Percentiles rank a stretch among this genome's conserved stretches.
phyloP scores from a whole-genome alignment of 2,797 vertebrate species.

The Parotocinclus haroldoi region DNA sequence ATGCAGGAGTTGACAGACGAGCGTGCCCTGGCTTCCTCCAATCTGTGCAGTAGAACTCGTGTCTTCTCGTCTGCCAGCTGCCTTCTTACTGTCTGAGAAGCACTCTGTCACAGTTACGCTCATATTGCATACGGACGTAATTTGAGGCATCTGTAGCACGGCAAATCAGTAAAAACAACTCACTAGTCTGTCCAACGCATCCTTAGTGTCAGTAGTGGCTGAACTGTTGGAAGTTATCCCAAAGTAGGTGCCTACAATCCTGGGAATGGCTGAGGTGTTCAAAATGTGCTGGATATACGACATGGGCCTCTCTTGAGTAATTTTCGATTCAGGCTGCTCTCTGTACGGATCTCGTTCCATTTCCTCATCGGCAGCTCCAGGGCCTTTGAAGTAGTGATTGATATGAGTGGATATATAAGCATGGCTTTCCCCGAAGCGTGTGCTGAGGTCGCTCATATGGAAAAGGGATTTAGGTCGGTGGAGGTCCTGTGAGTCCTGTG shows the following conservation, averaged over 20 bases:
- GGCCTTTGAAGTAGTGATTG: conserved; percentile 64
- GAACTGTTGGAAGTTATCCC: conserved; percentile 33
- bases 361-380: conserved; percentile 41
- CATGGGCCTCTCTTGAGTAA: conserved; percentile 30
- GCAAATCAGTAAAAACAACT: too few relatives aligned
- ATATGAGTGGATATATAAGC: conserved; percentile 60
- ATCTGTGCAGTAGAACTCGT: conserved; percentile 40
- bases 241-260: conserved; percentile 53
- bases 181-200: conserved; percentile 53
- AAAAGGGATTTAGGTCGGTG: conserved; percentile 52
- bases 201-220: conserved; percentile 27
- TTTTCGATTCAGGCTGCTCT: neutral
- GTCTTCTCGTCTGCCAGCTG: conserved; percentile 58
- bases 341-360: conserved; percentile 12
- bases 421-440: conserved; percentile 62
- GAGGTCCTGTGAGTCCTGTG: neutral
- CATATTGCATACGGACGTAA: neutral
- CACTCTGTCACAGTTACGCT: neutral
- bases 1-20: conserved; percentile 56
- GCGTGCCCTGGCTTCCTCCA: conserved; percentile 49
- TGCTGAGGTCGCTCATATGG: conserved; percentile 58
- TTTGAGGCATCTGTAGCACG: neutral
- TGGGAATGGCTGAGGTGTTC: conserved; percentile 56
- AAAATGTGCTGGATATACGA: conserved; percentile 60
- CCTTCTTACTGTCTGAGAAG: conserved; percentile 38